These are phyloP conservation scores for Addax nasomaculatus DNA, from an alignment of 2,113 vertebrate species.

Conservation along the genomic window DNA sequence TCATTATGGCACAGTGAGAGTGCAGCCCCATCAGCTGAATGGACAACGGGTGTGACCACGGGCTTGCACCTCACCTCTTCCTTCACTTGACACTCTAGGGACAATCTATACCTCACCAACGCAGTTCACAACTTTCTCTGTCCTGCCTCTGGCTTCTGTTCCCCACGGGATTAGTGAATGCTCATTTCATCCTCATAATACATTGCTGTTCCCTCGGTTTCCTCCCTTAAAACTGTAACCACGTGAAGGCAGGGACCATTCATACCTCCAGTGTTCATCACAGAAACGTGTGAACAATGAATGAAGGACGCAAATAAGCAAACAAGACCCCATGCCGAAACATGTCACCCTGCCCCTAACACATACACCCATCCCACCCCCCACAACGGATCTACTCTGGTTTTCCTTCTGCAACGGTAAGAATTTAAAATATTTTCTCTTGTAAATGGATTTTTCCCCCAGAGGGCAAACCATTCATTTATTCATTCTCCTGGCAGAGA, in stretches of 20 bases:
- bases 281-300: not conserved
- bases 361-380: not conserved
- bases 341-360: not conserved
- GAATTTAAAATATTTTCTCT: slow-evolving; percentile 57
- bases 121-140: not conserved
- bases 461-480: slow-evolving; percentile 46
- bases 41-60: not conserved
- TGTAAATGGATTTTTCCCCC: slow-evolving; percentile 14
- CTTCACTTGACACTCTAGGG: not conserved
- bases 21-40: not conserved
- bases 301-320: not conserved
- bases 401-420: not conserved
- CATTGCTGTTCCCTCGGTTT: not conserved
- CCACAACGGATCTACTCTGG: not conserved
- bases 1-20: not conserved
- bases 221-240: not conserved
- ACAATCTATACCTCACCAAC: not conserved
- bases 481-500: slow-evolving; percentile 41
- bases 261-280: not conserved
- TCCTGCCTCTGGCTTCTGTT: not conserved
- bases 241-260: not conserved
- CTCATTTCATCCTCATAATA: not conserved
- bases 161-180: not conserved
- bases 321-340: not conserved
- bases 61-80: not conserved